Base-by-base conservation (phyloP, 2,113 vertebrate species). In the Chaetorhynchus papuensis region DNA sequence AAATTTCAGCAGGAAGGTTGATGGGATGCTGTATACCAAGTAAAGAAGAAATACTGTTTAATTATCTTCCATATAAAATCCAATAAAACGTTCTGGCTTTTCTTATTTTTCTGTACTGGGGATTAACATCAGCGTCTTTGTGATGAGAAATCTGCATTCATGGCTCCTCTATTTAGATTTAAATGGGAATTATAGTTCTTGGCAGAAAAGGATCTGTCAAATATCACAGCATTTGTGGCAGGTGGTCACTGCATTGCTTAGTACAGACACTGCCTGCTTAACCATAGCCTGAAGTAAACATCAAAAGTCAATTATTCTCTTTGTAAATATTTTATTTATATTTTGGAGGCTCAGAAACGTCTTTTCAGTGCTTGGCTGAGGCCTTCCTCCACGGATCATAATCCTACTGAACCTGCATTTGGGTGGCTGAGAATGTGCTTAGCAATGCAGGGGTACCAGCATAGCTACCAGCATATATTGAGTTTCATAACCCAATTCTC, bases 41-140 rank as follows among this genome's bases (percentile, higher is more conserved):
- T 92, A 94, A 97, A 94, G 90, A 95, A 97, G 95, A 97, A 97
- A 97, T 97, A 95, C 89, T 90, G 91, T 96, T 97, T 97, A 96
- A 97, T 97, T 97, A 97, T 97, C 94, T 89, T 94, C 91, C 92
- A 95, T 96, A 97, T 94, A 97, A 96, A 96, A 96, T 95, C 94
- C 96, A 97, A 97, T 97, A 95, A 96, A 97, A 95, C 52, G 74
- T 96, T 91, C 96, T 92, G 89, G 91, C 91, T 97, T 97, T 96
- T 97, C 96, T 96, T 95, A 94, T 93, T 95, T 94, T 96, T 97
- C 89, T 93, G 91, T 95, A 94, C 93, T 44, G 77, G 88, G 96
- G 94, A 96, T 97, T 97, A 97, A 95, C 96, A 96, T 90, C 90
- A 95, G 89, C 5, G 80, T 93, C 96, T 97, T 97, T 97, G 96